Percentiles rank a stretch among this genome's conserved stretches.
Conservation (phyloP, 2,797 vertebrate species). For the Bradypodion ventrale region DNA sequence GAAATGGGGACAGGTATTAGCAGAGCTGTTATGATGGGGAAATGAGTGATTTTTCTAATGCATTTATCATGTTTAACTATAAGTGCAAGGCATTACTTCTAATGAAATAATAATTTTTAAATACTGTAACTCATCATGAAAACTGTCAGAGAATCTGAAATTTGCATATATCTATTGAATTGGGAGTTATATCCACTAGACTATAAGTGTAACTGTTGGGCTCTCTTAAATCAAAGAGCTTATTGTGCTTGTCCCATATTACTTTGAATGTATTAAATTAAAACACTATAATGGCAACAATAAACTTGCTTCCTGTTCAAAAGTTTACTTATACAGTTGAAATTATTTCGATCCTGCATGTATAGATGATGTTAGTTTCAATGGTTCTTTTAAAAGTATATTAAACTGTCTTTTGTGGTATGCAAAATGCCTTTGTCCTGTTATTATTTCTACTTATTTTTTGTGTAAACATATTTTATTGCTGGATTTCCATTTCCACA, state of each 20-base stretch:
- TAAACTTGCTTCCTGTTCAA: constrained; percentile 18
- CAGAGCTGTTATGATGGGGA: not conserved
- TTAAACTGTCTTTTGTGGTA: not conserved
- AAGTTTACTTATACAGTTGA: constrained; percentile 22
- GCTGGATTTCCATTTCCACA: not conserved
- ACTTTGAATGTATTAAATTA: constrained; percentile 21
- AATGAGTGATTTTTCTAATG: constrained; percentile 22
- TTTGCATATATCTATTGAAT: not conserved
- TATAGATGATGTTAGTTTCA: constrained; percentile 10
- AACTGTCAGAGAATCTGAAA: constrained; percentile 24
- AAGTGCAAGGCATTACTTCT: constrained; percentile 29
- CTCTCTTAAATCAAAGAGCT: constrained; percentile 34
- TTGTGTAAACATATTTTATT: not conserved
- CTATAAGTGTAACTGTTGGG: constrained; percentile 14
- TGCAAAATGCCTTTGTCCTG: not conserved
- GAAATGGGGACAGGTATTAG: constrained; percentile 19
- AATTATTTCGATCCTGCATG: not conserved
- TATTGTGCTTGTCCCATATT: constrained; percentile 12
- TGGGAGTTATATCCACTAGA: constrained; percentile 29
- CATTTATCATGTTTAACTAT: constrained; percentile 43
- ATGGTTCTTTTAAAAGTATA: constrained; percentile 5
- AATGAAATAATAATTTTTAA: constrained; percentile 35
- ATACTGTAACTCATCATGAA: constrained; percentile 23
- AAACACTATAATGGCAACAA: not conserved
- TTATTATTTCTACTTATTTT: not conserved